phyloP scores from a whole-genome alignment of 1,140 invertebrate species.

The Zaprionus africanus region DNA sequence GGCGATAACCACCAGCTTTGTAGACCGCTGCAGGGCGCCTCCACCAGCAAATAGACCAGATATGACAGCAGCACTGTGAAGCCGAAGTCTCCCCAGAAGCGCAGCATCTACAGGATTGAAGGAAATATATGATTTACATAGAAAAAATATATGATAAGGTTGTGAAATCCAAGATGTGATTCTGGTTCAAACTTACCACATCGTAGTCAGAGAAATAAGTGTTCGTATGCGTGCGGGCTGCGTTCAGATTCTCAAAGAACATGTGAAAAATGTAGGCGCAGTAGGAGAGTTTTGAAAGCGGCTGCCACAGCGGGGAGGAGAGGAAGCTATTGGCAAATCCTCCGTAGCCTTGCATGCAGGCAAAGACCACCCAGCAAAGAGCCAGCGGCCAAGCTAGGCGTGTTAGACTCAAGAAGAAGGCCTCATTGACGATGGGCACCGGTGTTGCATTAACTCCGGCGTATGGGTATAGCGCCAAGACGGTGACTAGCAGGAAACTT shows the following conservation, averaged over 20 bases:
- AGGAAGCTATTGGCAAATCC: slow-evolving; percentile 85
- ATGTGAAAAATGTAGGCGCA: slow-evolving; percentile 85
- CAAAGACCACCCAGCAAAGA: slow-evolving; percentile 89
- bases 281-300: slow-evolving; percentile 85
- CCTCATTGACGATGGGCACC: slow-evolving; percentile 81
- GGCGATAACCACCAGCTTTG: slow-evolving; percentile 37
- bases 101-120: slow-evolving; percentile 45
- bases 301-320: slow-evolving; percentile 85
- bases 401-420: slow-evolving; percentile 87
- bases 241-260: slow-evolving; percentile 56
- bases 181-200: slow-evolving; percentile 47
- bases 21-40: slow-evolving; percentile 59
- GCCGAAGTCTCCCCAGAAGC: slow-evolving; percentile 66
- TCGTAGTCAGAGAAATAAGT: slow-evolving; percentile 64
- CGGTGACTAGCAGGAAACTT: slow-evolving; percentile 56
- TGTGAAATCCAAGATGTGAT: neutral
- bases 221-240: slow-evolving; percentile 27
- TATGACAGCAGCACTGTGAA: slow-evolving; percentile 58
- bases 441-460: slow-evolving; percentile 40
- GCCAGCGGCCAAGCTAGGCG: slow-evolving; percentile 87
- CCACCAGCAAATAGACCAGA: slow-evolving; percentile 51
- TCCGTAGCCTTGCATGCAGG: slow-evolving; percentile 88
- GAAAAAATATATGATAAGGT: neutral
- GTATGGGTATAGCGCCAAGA: slow-evolving; percentile 73
- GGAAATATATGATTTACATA: neutral